Evolutionary conservation across 2,888 invertebrate species (phyloP).

Genomic region (Agonopterix subpropinquella): DNA sequence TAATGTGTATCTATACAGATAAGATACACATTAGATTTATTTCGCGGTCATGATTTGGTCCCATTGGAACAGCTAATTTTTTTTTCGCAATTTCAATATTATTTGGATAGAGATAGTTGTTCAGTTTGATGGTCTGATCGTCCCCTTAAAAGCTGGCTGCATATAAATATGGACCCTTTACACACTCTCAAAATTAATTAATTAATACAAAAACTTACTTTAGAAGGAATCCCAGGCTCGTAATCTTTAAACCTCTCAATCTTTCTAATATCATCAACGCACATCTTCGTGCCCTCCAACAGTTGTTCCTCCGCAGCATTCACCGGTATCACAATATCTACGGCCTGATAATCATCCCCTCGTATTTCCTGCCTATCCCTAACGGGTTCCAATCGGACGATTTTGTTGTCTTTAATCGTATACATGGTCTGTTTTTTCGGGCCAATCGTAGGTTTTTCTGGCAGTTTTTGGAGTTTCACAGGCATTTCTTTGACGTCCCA

Average conservation of each 20-base stretch:
- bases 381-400: conserved; percentile 55
- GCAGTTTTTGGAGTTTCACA: conserved; percentile 12
- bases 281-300: conserved; percentile 64
- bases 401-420: conserved; percentile 67
- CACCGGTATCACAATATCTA: conserved; percentile 52
- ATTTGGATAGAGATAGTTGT: too few species aligned
- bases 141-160: too few species aligned
- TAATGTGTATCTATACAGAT: too few species aligned
- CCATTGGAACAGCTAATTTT: too few species aligned
- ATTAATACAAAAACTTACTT: conserved; percentile 36
- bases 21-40: too few species aligned
- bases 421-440: conserved; percentile 60
- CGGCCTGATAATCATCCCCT: conserved; percentile 37
- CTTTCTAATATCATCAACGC: conserved; percentile 67
- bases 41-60: too few species aligned
- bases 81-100: too few species aligned
- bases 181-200: too few species aligned
- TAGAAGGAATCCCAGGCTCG: conserved; percentile 67
- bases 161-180: too few species aligned
- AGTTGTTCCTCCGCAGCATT: conserved; percentile 51
- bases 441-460: conserved; percentile 24
- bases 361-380: not conserved
- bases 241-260: conserved; percentile 73
- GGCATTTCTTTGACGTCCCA: conserved; percentile 63
- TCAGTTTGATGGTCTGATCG: too few species aligned